Conservation (phyloP, 2,113 vertebrate genomes). For the Psettodes erumei region DNA sequence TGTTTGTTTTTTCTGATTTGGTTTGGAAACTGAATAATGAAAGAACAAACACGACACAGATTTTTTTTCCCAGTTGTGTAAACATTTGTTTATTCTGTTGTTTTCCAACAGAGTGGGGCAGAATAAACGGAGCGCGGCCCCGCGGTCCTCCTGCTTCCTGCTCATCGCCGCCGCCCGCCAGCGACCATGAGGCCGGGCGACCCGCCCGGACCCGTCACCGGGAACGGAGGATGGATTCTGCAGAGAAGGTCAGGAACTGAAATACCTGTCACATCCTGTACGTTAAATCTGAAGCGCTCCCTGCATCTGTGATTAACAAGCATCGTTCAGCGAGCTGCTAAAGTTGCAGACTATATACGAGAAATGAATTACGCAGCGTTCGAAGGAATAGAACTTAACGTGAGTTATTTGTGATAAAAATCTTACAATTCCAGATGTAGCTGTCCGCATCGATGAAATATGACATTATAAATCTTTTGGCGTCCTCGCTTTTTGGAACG, state of each 20-base stretch:
- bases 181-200: conserved; percentile 15
- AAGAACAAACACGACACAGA: too few species aligned
- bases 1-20: too few species aligned
- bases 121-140: conserved; percentile 68
- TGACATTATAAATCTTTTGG: conserved; percentile 40
- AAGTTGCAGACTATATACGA: neutral
- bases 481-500: conserved; percentile 1
- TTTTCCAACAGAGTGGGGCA: conserved; percentile 58
- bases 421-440: conserved; percentile 30
- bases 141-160: conserved; percentile 59
- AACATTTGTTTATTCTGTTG: conserved; percentile 73
- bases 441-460: conserved; percentile 44
- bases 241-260: too few species aligned
- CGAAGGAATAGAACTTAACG: neutral
- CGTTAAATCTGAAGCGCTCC: neutral
- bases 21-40: too few species aligned
- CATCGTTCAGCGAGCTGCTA: neutral
- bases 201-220: conserved; percentile 7
- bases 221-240: too few species aligned
- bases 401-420: conserved; percentile 31
- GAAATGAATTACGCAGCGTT: neutral
- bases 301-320: neutral
- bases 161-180: conserved; percentile 21
- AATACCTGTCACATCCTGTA: too few species aligned
- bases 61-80: conserved; percentile 78